Conservation (phyloP, 1,140 invertebrate genomes). For the Galleria mellonella region DNA sequence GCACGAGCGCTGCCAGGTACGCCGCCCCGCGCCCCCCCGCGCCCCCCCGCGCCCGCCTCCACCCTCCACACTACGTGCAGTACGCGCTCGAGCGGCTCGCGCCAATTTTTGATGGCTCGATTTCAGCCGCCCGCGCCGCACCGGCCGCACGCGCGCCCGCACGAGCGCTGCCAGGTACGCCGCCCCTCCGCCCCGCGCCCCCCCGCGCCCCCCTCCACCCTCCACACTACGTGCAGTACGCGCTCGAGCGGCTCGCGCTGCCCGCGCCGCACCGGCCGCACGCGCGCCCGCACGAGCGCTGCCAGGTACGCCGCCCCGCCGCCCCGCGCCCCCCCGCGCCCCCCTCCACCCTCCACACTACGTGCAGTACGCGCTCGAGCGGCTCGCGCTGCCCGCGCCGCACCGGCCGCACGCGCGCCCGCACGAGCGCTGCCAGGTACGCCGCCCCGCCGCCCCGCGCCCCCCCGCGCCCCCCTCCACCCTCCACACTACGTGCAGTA, state of each 20-base stretch:
- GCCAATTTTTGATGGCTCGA: too few species aligned
- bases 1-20: constrained; percentile 79
- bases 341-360: constrained; percentile 96
- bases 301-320: constrained; percentile 83
- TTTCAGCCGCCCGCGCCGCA: constrained; percentile 84
- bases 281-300: constrained; percentile 81
- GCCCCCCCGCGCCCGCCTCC: constrained; percentile 81
- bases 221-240: constrained; percentile 90
- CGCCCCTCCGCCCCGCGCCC: too few species aligned
- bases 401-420: constrained; percentile 85
- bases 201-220: constrained; percentile 94
- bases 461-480: too few species aligned
- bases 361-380: constrained; percentile 85
- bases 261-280: constrained; percentile 84
- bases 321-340: too few species aligned
- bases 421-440: constrained; percentile 79
- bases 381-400: constrained; percentile 86
- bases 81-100: constrained; percentile 88
- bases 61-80: constrained; percentile 78
- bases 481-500: too few species aligned
- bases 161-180: constrained; percentile 82
- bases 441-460: too few species aligned
- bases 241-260: constrained; percentile 85
- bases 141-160: constrained; percentile 81
- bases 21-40: constrained; percentile 77